These are phyloP conservation scores for Lucilia cuprina DNA, from an alignment of 1,140 invertebrate genomes.

Conservation along the genomic window DNA sequence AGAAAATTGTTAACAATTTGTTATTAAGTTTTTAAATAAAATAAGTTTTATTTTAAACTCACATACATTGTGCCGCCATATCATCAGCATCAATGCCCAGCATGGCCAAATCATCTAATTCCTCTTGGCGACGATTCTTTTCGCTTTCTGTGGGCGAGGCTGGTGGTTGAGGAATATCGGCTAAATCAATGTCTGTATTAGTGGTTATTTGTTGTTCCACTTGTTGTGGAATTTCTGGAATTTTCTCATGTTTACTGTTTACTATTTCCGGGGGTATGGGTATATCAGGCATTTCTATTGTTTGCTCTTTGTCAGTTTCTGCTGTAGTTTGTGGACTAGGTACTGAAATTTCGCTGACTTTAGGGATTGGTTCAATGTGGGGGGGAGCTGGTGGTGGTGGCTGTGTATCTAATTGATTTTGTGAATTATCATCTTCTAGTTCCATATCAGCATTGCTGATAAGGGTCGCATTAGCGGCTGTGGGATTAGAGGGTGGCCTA, in stretches of 20 bases:
- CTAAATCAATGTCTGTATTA: constrained; percentile 41
- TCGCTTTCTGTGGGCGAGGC: constrained; percentile 53
- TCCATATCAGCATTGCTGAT: background rate
- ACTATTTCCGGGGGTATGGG: background rate
- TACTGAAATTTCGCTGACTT: background rate
- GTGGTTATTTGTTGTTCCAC: background rate
- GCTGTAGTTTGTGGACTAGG: background rate
- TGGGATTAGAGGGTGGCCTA: constrained; percentile 28
- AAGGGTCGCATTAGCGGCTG: background rate
- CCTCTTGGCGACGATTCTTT: constrained; percentile 63
- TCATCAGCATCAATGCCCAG: constrained; percentile 74
- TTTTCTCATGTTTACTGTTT: background rate
- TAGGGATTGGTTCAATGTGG: background rate
- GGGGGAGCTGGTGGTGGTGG: constrained; percentile 48
- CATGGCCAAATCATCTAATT: constrained; percentile 73
- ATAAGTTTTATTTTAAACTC: constrained; percentile 28
- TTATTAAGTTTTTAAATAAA: background rate
- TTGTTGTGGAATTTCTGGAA: constrained; percentile 5
- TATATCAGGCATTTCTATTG: background rate
- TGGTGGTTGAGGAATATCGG: constrained; percentile 52
- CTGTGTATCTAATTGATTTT: constrained; percentile 31
- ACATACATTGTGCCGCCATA: constrained; percentile 68
- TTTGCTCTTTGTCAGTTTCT: background rate
- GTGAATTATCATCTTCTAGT: constrained; percentile 34
- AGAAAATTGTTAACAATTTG: background rate